phyloP scores from a whole-genome alignment of 2,113 vertebrate species.

The rat (Rattus norvegicus) region GRCr8 NC_086021.1:41631501-41632000 shows the following conservation, averaged over 20 bases:
- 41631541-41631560: background rate
- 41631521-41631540: background rate
- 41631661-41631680: background rate
- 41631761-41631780: background rate
- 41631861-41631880: conserved; percentile 32
- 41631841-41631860: background rate
- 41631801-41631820: conserved; percentile 16
- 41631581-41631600: background rate
- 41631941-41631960: background rate
- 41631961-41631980: background rate
- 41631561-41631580: background rate
- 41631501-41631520: conserved; percentile 2
- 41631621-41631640: background rate
- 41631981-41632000: background rate
- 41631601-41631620: no score
- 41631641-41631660: background rate
- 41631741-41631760: conserved; percentile 26
- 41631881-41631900: conserved; percentile 9
- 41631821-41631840: background rate
- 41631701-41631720: background rate
- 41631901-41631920: background rate
- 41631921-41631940: background rate
- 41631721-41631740: conserved; percentile 3
- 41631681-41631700: background rate
- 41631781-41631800: background rate